A percentile compares a stretch with the other conserved stretches of the same genome.
These are phyloP conservation scores for Rhinichthys klamathensis DNA, from an alignment of 2,113 vertebrate species.

Conservation along the genomic window DNA sequence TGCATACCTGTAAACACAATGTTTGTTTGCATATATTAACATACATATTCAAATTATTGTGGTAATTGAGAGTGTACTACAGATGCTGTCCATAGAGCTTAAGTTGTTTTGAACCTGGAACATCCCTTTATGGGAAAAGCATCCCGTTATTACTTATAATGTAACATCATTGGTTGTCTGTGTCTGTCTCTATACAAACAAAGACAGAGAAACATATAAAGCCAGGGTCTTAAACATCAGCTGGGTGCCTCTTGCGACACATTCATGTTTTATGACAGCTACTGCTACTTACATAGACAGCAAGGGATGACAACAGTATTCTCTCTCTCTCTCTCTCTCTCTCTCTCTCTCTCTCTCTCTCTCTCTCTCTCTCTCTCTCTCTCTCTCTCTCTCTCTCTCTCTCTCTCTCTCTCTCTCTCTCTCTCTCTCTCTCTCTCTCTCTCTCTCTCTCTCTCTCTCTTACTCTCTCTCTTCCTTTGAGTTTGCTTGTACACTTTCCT, in stretches of 20 bases:
- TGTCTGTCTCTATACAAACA: not conserved
- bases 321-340: too few relatives aligned
- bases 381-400: too few relatives aligned
- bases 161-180: not conserved
- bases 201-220: not conserved
- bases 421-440: too few relatives aligned
- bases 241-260: not conserved
- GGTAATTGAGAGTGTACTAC: not conserved
- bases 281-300: not conserved
- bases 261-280: slow-evolving; percentile 20
- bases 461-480: not conserved
- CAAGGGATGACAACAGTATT: not conserved
- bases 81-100: not conserved
- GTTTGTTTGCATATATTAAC: not conserved
- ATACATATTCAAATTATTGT: not conserved
- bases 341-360: too few relatives aligned
- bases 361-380: too few relatives aligned
- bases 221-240: not conserved
- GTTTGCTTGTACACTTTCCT: not conserved
- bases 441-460: too few relatives aligned
- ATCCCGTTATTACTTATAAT: not conserved
- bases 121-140: not conserved
- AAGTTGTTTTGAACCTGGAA: too few relatives aligned
- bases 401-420: too few relatives aligned
- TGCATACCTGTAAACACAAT: not conserved